These are phyloP conservation scores for Mesitornis unicolor DNA, from an alignment of 2,113 vertebrate species.

Conservation along the genomic window DNA sequence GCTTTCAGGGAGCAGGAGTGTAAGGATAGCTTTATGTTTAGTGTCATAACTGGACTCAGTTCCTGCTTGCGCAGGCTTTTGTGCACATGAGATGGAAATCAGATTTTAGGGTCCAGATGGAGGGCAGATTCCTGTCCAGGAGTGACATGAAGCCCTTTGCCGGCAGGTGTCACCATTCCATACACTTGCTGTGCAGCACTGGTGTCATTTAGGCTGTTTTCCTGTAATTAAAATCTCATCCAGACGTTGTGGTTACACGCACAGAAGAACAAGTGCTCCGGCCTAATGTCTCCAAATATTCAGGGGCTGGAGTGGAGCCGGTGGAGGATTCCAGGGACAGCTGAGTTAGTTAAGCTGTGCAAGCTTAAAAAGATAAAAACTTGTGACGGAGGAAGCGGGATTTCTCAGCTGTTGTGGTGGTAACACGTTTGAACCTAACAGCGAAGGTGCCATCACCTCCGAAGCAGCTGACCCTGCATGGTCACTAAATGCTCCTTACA, in stretches of 20 bases:
- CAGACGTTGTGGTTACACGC: background rate
- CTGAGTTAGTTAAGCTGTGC: background rate
- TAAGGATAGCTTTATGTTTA: background rate
- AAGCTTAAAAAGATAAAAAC: background rate
- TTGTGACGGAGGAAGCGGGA: background rate
- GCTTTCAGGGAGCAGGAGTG: background rate
- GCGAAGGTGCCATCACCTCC: background rate
- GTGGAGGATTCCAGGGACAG: background rate
- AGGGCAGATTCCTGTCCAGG: background rate
- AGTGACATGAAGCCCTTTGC: background rate
- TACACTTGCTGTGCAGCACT: background rate
- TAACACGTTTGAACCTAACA: background rate
- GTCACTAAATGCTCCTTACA: background rate
- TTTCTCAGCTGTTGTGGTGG: background rate
- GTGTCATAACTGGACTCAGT: background rate
- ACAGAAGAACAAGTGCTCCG: background rate
- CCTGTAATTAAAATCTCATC: background rate
- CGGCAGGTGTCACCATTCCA: slow-evolving; percentile 69
- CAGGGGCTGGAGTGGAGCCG: background rate
- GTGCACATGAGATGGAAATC: background rate
- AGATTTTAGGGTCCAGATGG: background rate
- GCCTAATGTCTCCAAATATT: background rate
- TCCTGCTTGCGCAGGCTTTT: background rate
- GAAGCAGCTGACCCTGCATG: background rate
- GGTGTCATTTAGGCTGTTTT: background rate